These are phyloP conservation scores for Conistra vaccinii DNA, from an alignment of 2,888 invertebrate species.

Conservation along the genomic window DNA sequence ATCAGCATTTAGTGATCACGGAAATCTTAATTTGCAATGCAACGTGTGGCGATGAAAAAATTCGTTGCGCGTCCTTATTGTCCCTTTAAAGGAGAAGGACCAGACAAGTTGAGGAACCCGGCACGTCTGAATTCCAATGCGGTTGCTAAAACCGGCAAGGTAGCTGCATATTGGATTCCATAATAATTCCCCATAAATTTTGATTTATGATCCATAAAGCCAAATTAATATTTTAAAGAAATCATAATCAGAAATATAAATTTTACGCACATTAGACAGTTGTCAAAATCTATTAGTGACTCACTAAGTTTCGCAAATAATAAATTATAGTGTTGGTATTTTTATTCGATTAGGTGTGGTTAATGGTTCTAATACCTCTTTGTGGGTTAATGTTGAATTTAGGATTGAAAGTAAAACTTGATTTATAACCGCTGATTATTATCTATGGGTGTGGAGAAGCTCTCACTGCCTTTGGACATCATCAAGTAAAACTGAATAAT, in stretches of 20 bases:
- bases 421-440: slow-evolving; percentile 12
- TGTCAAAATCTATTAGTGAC: slow-evolving; percentile 47
- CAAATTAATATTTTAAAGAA: slow-evolving; percentile 34
- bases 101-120: slow-evolving; percentile 43
- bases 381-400: slow-evolving; percentile 24
- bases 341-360: slow-evolving; percentile 25
- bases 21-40: slow-evolving; percentile 46
- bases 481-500: neutral
- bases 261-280: slow-evolving; percentile 20
- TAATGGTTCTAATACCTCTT: neutral
- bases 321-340: slow-evolving; percentile 30
- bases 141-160: slow-evolving; percentile 58
- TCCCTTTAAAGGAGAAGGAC: slow-evolving; percentile 54
- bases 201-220: slow-evolving; percentile 62
- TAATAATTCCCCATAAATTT: slow-evolving; percentile 41
- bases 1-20: slow-evolving; percentile 28
- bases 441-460: neutral
- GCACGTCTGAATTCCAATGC: slow-evolving; percentile 68
- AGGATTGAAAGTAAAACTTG: neutral
- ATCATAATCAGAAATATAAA: slow-evolving; percentile 9
- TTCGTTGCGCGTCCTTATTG: slow-evolving; percentile 41
- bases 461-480: neutral
- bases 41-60: slow-evolving; percentile 38
- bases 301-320: slow-evolving; percentile 12
- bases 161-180: slow-evolving; percentile 26